Base-by-base conservation (phyloP, 2,113 vertebrate genomes). In the Phalacrocorax carbo region DNA sequence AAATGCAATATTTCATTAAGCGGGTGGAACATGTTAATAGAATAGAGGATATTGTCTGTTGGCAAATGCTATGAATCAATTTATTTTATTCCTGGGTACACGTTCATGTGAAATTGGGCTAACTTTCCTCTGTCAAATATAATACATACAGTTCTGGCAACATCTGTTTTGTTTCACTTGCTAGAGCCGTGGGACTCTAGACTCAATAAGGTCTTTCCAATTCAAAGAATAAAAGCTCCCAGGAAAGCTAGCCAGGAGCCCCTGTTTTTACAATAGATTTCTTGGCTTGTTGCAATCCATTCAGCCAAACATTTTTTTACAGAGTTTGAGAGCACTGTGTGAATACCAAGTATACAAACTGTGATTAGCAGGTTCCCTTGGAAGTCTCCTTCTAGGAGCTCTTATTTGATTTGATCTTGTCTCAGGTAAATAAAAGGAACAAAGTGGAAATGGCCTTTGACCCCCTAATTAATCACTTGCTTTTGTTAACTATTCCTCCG, bases 401-500 rank as follows among this genome's bases (percentile, higher is more conserved):
- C 20, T 87, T 77, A 82, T 85, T 92, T 91, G 79, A 81, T 97
- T 88, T 94, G 82, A 60, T 91, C 82, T 96, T 81, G 71, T 92
- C 73, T 93, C 85, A 78, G 82, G 90, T 95, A 96, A 93, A 97
- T 77, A 90, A 85, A 93, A 87, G 17, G 60, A 96, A 57, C 2
- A 2, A 91, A 81, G 82, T 92, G 68, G 68, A 95, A 93, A 88
- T 61, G 81, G 27, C 84, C 85, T 88, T 94, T 94, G 85, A 96
- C 91, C 79, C 34, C 15, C 42, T 95, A 95, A 95, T 97, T 95
- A 96, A 96, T 91, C 71, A 90, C 71, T 92, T 81, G 68, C 29
- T 81, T 80, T 58, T 91, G 58, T 83, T 93, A 89, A 94, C 86
- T 88, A 54, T 90, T 77, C 68, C 44, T 93, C 79, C 0, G 0